A percentile compares a stretch with the other conserved stretches of the same genome.
These are phyloP conservation scores for Aproaerema taeniolella DNA, from an alignment of 2,888 invertebrate genomes.

Conservation along the genomic window DNA sequence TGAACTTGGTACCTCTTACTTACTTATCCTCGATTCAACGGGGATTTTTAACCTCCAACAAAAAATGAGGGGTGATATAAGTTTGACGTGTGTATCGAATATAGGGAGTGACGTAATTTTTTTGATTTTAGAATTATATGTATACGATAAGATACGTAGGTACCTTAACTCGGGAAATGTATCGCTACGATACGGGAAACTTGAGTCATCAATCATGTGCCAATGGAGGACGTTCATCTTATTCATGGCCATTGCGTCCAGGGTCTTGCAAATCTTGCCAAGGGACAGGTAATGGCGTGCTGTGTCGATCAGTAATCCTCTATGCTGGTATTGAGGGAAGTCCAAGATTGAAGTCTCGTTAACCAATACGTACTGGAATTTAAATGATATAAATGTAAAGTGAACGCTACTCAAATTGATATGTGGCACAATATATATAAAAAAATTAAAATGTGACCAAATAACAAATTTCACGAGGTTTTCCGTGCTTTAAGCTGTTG, in stretches of 20 bases:
- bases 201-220: constrained; percentile 96
- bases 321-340: constrained; percentile 86
- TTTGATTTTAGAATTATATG: too few relatives aligned
- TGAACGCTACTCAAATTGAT: not conserved
- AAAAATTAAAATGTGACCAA: not conserved
- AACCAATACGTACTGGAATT: constrained; percentile 74
- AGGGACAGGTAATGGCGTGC: constrained; percentile 89
- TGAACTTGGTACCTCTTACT: not conserved
- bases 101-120: too few relatives aligned
- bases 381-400: not conserved
- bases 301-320: constrained; percentile 92
- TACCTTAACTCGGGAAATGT: not conserved
- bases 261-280: constrained; percentile 77
- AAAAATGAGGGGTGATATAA: too few relatives aligned
- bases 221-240: constrained; percentile 96
- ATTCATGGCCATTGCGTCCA: constrained; percentile 93
- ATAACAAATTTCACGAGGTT: too few relatives aligned
- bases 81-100: too few relatives aligned
- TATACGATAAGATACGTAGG: too few relatives aligned
- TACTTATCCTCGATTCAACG: not conserved
- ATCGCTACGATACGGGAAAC: constrained; percentile 88
- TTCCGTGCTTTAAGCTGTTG: too few relatives aligned
- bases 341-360: constrained; percentile 85
- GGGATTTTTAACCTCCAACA: too few relatives aligned
- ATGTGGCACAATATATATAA: not conserved